Evolutionary conservation across 2,797 vertebrate genomes (phyloP).

Genomic region (Chelon labrosus): DNA sequence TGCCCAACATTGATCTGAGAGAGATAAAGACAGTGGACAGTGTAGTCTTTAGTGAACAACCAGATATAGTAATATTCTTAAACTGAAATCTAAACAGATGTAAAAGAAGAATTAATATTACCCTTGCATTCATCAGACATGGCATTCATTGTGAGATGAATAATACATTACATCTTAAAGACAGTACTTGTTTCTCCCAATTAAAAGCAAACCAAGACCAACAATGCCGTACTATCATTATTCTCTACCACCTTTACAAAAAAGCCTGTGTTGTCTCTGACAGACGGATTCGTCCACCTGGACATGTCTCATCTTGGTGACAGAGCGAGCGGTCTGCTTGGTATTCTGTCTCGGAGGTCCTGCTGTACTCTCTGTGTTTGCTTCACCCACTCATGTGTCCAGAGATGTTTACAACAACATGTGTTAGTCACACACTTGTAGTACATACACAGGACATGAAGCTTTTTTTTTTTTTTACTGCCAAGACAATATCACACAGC

Average conservation of each 20-base stretch:
- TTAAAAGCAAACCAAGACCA: not conserved
- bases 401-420: conserved; percentile 56
- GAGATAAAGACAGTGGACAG: not conserved
- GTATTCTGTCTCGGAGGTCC: conserved; percentile 54
- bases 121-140: not conserved
- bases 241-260: not conserved
- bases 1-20: not conserved
- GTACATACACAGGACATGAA: conserved; percentile 20
- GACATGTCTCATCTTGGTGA: conserved; percentile 40
- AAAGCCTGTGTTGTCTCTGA: not conserved
- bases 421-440: conserved; percentile 30
- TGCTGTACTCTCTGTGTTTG: conserved; percentile 31
- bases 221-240: not conserved
- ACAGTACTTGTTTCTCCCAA: not conserved
- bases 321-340: conserved; percentile 45
- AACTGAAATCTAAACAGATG: not conserved
- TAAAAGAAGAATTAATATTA: not conserved
- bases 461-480: conserved; percentile 9
- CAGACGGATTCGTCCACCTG: conserved; percentile 36
- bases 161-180: not conserved
- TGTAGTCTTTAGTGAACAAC: not conserved
- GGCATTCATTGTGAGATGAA: not conserved
- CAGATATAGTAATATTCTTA: no score
- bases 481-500: conserved; percentile 15
- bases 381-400: conserved; percentile 44